Evolutionary conservation across 2,888 invertebrate genomes (phyloP).

Genomic region (Kryphioiulus occultus): DNA sequence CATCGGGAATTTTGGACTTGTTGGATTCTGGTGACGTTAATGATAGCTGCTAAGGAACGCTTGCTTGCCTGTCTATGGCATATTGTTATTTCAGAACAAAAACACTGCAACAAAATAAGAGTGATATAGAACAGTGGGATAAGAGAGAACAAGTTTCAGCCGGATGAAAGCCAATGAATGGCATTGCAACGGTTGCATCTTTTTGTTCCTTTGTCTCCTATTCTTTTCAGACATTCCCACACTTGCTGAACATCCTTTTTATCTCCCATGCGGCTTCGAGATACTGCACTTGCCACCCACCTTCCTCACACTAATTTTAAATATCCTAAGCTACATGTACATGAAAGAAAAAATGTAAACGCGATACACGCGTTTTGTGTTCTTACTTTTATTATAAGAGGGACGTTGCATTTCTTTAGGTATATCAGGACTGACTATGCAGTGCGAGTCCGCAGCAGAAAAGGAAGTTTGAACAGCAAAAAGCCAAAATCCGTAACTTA

Average conservation of each 20-base stretch:
- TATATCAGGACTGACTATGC: background rate
- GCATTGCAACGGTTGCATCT: background rate
- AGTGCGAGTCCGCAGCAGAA: background rate
- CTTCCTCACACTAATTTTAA: conserved; percentile 24
- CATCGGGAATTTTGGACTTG: background rate
- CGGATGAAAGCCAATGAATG: conserved; percentile 3
- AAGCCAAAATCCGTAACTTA: too few species aligned
- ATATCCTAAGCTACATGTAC: background rate
- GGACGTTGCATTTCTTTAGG: background rate
- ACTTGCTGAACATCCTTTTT: background rate
- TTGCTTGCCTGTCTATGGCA: background rate
- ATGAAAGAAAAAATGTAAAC: background rate
- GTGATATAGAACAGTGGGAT: background rate
- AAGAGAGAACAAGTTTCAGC: background rate
- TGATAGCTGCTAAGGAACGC: background rate
- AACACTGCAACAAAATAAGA: background rate
- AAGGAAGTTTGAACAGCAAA: background rate
- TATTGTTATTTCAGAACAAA: background rate
- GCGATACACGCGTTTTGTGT: background rate
- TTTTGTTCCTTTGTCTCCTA: background rate
- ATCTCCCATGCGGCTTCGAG: background rate
- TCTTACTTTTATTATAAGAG: background rate
- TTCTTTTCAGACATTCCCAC: background rate
- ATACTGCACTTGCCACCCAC: conserved; percentile 27
- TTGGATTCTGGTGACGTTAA: background rate